These are phyloP conservation scores for Resseliella maxima DNA, from an alignment of 2,888 invertebrate genomes.

Conservation along the genomic window DNA sequence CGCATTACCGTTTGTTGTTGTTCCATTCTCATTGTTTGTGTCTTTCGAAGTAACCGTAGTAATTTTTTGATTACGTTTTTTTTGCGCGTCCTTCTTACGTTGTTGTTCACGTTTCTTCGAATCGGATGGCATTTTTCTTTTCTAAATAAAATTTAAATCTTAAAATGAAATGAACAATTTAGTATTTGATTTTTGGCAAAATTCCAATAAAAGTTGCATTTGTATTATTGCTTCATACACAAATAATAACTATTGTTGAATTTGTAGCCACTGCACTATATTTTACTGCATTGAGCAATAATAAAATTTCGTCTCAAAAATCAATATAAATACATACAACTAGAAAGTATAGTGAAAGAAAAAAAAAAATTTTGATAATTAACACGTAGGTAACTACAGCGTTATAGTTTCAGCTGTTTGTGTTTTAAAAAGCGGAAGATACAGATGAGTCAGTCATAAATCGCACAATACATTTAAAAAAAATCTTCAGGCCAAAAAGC, in stretches of 20 bases:
- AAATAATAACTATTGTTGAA: neutral
- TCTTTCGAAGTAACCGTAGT: constrained; percentile 69
- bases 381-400: neutral
- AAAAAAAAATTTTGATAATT: neutral
- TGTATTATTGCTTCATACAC: neutral
- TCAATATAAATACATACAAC: neutral
- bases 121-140: constrained; percentile 90
- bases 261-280: neutral
- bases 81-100: constrained; percentile 95
- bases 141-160: neutral
- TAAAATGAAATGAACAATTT: neutral
- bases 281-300: neutral
- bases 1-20: constrained; percentile 78
- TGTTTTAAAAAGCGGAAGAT: neutral
- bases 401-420: neutral
- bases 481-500: too few species aligned
- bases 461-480: neutral
- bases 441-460: neutral
- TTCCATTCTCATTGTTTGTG: constrained; percentile 71
- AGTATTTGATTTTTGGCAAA: too few species aligned
- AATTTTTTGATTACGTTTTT: constrained; percentile 73
- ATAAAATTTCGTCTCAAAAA: neutral
- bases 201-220: too few species aligned
- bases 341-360: neutral
- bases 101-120: constrained; percentile 97